Evolutionary conservation across 2,797 vertebrate species (phyloP), one percentile per base, ranked within the genome.

Genomic region (Anolis apletophallus): DNA sequence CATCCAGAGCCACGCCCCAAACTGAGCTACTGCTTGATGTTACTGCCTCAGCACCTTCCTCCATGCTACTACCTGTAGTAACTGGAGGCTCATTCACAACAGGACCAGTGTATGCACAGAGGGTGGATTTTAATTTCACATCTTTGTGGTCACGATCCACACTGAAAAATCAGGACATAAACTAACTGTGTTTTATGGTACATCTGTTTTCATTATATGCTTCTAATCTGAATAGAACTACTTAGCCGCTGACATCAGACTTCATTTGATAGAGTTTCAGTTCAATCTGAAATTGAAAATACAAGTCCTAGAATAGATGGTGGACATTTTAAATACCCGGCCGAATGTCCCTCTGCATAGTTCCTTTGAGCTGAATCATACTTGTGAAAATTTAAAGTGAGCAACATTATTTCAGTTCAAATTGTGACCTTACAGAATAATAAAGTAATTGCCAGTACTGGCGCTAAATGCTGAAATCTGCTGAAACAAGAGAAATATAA

Each of bases 241-340:
- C n/a, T 88, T 88, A 91, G 40, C 32, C 69, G 46, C 81, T 81
- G 6, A 0, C 0, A 85, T 7, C 36, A 68, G 17, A 3, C 64
- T 91, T 82, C 32, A 90, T 83, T 19, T 54, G 83, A 90, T 55
- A 61, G 34, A 50, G 67, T 7, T 86, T 61, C 68, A 89, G 71
- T 67, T 90, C 88, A 72, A 90, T 85, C 74, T 90, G 78, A 88
- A 89, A 88, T 76, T 72, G 6, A 90, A 87, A 72, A 83, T 7
- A 79, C 2, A 19, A 12, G 23, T 72, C 90, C 87, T 3, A 71
- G 9, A 12, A 81, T 78, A 32, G 21, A 36, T 55, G 76, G 55
- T 32, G 68, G 83, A 57, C 85, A 32, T 72, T 55, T 78, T 36
- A 50, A 91, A 77, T 80, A 3, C 8, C 54, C 0, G 85, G 17